Percentiles rank a stretch among this genome's conserved stretches.
phyloP scores from a whole-genome alignment of 2,888 invertebrate species.

The Limnephilus auricula region DNA sequence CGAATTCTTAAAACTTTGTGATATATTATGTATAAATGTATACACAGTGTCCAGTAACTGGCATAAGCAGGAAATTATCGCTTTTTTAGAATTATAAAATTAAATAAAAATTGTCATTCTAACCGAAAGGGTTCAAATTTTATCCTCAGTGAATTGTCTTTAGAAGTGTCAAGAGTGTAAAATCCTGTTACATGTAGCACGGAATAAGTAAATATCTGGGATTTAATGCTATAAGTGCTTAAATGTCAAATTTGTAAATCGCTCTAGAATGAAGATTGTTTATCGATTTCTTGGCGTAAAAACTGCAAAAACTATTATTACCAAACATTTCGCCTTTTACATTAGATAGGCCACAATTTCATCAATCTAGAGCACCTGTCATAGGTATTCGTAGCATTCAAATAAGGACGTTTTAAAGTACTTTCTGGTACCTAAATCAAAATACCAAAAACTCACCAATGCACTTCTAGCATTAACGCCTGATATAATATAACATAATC shows the following conservation, averaged over 20 bases:
- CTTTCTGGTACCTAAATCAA: too few species aligned
- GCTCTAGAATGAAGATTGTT: too few species aligned
- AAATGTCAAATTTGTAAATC: too few species aligned
- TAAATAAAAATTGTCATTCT: not conserved
- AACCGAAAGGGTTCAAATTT: not conserved
- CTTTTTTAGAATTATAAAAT: not conserved
- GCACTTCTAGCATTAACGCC: too few species aligned
- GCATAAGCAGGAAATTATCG: not conserved
- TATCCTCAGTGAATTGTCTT: not conserved
- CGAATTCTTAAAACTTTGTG: not conserved
- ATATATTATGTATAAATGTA: not conserved
- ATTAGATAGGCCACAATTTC: too few species aligned
- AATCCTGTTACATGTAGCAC: not conserved
- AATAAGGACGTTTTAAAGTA: too few species aligned
- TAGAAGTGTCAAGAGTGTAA: not conserved
- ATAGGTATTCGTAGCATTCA: too few species aligned
- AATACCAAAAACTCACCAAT: too few species aligned
- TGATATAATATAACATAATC: not conserved
- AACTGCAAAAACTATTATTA: too few species aligned
- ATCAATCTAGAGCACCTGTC: too few species aligned
- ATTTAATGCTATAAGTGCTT: not conserved
- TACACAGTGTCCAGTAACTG: not conserved
- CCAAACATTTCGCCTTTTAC: too few species aligned
- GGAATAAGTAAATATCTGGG: not conserved
- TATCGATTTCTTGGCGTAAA: too few species aligned